phyloP scores from a whole-genome alignment of 1,140 invertebrate species.

The Manduca sexta region DNA sequence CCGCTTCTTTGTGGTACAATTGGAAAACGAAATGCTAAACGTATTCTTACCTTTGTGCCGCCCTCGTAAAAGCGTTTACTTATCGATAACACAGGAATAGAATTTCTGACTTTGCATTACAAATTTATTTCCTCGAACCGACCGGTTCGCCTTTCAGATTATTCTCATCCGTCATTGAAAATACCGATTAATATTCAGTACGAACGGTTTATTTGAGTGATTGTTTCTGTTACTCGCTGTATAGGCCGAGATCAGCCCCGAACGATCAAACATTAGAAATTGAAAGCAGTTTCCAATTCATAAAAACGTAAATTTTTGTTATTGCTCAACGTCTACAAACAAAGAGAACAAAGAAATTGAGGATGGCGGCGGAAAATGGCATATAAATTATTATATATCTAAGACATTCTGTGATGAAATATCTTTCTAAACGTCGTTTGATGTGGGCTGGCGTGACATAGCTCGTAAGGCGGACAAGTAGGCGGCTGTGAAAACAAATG shows the following conservation, averaged over 20 bases:
- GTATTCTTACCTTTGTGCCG: constrained; percentile 48
- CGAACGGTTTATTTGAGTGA: constrained; percentile 68
- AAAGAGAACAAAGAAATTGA: no score
- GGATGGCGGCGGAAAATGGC: no score
- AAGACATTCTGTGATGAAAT: no score
- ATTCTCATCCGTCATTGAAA: constrained; percentile 67
- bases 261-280: constrained; percentile 41
- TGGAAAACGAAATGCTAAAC: constrained; percentile 41
- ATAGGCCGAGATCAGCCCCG: constrained; percentile 48
- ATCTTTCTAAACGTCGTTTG: no score
- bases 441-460: no score
- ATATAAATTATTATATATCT: no score
- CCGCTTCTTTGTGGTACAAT: constrained; percentile 29
- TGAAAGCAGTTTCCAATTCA: constrained; percentile 19
- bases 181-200: constrained; percentile 71
- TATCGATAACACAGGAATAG: constrained; percentile 57
- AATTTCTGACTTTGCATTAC: constrained; percentile 71
- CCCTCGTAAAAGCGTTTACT: constrained; percentile 51
- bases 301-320: no score
- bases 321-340: no score
- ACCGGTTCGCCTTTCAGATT: constrained; percentile 55
- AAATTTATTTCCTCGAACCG: constrained; percentile 61
- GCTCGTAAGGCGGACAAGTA: no score
- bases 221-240: constrained; percentile 56
- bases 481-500: no score